Conservation (phyloP, 1,140 invertebrate species). For the Epicauta chinensis region DNA sequence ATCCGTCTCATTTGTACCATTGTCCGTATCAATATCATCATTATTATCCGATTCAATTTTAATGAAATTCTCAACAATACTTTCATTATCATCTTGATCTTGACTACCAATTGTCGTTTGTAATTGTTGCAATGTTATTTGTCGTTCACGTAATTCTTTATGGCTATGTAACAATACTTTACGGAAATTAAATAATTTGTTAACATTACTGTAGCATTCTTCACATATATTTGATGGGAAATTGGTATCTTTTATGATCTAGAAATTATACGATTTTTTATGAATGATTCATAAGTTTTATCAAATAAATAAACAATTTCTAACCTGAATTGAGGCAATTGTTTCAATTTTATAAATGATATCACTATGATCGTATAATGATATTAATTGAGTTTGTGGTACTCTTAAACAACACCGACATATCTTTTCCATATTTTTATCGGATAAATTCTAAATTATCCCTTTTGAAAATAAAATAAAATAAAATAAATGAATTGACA, state of each 20-base stretch:
- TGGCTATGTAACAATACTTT: slow-evolving; percentile 31
- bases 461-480: too few relatives aligned
- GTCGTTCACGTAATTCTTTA: slow-evolving; percentile 24
- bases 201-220: slow-evolving; percentile 30
- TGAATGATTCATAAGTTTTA: not conserved
- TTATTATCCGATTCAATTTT: slow-evolving; percentile 2
- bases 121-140: slow-evolving; percentile 15
- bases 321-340: slow-evolving; percentile 29
- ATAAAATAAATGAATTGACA: too few relatives aligned
- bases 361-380: slow-evolving; percentile 17
- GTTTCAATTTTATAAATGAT: slow-evolving; percentile 27
- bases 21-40: slow-evolving; percentile 5
- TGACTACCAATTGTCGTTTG: slow-evolving; percentile 3
- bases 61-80: slow-evolving; percentile 2
- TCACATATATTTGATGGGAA: slow-evolving; percentile 29
- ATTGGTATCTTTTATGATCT: slow-evolving; percentile 22
- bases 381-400: slow-evolving; percentile 12
- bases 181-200: slow-evolving; percentile 29
- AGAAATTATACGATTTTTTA: slow-evolving; percentile 9
- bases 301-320: not conserved
- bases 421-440: slow-evolving; percentile 20
- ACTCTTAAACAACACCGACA: slow-evolving; percentile 32
- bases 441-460: too few relatives aligned
- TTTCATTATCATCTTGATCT: slow-evolving; percentile 7
- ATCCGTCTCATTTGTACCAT: not conserved